A percentile compares a stretch with the other conserved stretches of the same genome.
Conservation (phyloP, 1,140 invertebrate species). For the Lethocerus indicus region DNA sequence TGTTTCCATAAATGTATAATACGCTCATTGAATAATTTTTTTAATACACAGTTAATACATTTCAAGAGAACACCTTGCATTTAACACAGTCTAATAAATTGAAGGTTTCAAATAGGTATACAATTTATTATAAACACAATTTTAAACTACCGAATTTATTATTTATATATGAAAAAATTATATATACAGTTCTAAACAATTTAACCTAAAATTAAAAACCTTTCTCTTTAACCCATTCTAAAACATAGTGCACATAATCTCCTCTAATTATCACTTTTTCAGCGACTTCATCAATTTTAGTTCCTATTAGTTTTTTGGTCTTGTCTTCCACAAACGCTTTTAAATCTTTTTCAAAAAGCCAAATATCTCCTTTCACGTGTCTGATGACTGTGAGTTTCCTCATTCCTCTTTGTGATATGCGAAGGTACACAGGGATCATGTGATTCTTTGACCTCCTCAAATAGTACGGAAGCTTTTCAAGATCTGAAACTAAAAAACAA, state of each 20-base stretch:
- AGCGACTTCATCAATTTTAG: constrained; percentile 60
- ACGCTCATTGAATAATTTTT: too few species aligned
- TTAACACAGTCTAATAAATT: too few species aligned
- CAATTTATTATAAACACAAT: too few species aligned
- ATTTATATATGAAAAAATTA: too few species aligned
- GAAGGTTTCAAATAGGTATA: too few species aligned
- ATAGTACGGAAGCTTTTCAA: constrained; percentile 44
- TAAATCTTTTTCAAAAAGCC: constrained; percentile 56
- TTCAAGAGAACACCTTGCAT: too few species aligned
- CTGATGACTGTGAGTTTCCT: constrained; percentile 44
- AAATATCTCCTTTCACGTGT: constrained; percentile 70
- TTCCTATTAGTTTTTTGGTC: constrained; percentile 33
- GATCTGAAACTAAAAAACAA: constrained; percentile 24
- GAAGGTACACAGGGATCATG: constrained; percentile 64
- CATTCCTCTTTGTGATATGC: constrained; percentile 34
- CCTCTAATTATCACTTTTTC: constrained; percentile 56
- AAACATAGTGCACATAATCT: constrained; percentile 47
- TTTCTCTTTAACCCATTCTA: constrained; percentile 51
- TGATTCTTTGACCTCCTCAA: constrained; percentile 60
- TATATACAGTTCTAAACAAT: too few species aligned
- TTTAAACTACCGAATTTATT: too few species aligned
- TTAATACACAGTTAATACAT: too few species aligned
- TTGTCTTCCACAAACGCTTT: constrained; percentile 39
- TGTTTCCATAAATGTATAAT: too few species aligned
- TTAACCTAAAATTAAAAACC: constrained; percentile 57